Conservation (phyloP, 2,113 vertebrate genomes). For the Istiophorus platypterus region DNA sequence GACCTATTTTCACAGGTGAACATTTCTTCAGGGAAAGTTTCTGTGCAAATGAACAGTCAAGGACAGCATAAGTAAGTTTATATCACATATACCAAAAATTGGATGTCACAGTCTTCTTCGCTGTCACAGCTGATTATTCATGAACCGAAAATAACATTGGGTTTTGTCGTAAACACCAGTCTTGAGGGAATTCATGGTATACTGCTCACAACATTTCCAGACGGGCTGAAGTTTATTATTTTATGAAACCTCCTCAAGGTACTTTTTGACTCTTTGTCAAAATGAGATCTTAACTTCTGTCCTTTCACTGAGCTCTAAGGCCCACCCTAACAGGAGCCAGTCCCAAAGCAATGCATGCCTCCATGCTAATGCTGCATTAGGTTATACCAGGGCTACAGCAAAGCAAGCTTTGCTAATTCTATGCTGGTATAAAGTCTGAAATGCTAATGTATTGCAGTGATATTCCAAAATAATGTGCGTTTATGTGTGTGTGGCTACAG, state of each 20-base stretch:
- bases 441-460: constrained; percentile 7
- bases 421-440: background rate
- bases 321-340: constrained; percentile 26
- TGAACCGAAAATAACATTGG: constrained; percentile 13
- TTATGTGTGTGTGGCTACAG: background rate
- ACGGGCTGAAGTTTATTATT: constrained; percentile 50
- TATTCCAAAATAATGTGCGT: constrained; percentile 8
- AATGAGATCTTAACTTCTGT: constrained; percentile 35
- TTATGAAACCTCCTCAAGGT: constrained; percentile 32
- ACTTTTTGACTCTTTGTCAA: constrained; percentile 30
- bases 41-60: background rate
- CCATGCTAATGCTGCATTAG: constrained; percentile 17
- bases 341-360: constrained; percentile 30
- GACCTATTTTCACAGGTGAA: background rate
- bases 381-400: constrained; percentile 6
- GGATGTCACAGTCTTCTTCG: constrained; percentile 31
- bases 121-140: constrained; percentile 38
- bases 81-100: constrained; percentile 20
- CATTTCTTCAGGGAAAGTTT: background rate
- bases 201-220: constrained; percentile 47
- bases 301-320: constrained; percentile 31
- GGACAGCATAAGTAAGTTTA: constrained; percentile 12
- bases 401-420: constrained; percentile 6
- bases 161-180: constrained; percentile 22
- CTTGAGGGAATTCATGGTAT: constrained; percentile 37